Percentiles rank a stretch among this genome's conserved stretches.
Evolutionary conservation across 2,888 invertebrate genomes (phyloP).

Genomic region (Deroplatys truncata): DNA sequence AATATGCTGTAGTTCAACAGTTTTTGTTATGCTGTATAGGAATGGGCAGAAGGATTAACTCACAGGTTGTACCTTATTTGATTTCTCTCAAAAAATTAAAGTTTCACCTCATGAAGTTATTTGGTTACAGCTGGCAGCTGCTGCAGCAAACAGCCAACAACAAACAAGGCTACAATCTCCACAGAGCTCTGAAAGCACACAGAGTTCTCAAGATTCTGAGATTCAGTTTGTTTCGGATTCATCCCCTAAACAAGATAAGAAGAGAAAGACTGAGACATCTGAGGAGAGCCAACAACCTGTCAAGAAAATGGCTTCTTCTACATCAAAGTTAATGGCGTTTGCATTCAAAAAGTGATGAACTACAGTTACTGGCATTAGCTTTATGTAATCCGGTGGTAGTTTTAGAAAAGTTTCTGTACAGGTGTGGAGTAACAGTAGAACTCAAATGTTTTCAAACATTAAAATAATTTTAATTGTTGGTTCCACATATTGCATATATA

Average conservation of each 20-base stretch:
- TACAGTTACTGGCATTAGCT: not conserved
- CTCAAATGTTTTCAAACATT: not conserved
- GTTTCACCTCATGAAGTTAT: not conserved
- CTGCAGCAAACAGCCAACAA: not conserved
- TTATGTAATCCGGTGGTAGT: not conserved
- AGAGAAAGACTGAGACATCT: slow-evolving; percentile 8
- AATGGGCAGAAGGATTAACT: no score
- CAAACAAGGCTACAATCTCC: not conserved
- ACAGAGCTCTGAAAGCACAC: not conserved
- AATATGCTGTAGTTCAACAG: no score
- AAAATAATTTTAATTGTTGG: not conserved
- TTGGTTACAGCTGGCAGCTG: not conserved
- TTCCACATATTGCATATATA: no score
- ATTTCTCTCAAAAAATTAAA: not conserved
- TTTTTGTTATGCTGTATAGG: no score
- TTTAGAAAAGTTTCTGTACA: not conserved
- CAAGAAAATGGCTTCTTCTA: slow-evolving; percentile 19
- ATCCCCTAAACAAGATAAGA: not conserved
- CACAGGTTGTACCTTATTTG: no score
- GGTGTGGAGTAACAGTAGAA: not conserved
- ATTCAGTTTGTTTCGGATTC: not conserved
- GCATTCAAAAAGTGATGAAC: slow-evolving; percentile 25
- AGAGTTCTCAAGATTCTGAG: not conserved
- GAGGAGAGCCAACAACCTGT: not conserved
- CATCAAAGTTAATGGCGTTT: slow-evolving; percentile 29